Evolutionary conservation across 2,888 invertebrate species (phyloP).

Genomic region (Macrosoma leucophasiata): DNA sequence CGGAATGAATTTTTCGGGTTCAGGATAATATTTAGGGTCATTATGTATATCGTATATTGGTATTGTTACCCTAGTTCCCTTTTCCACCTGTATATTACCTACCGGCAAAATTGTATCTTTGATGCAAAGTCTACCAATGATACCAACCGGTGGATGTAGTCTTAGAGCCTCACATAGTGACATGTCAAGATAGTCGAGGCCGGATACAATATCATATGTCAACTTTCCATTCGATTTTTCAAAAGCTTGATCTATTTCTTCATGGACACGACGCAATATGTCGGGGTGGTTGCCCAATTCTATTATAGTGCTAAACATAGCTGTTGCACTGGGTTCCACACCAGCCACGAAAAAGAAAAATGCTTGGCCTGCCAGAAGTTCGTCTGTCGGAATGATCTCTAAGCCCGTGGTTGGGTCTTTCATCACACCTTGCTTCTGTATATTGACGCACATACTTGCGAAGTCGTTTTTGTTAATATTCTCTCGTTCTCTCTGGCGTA

Average conservation of each 20-base stretch:
- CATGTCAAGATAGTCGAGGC: conserved; percentile 42
- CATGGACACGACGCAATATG: conserved; percentile 36
- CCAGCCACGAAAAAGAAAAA: too few relatives aligned
- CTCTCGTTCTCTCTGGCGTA: too few relatives aligned
- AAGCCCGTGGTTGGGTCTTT: too few relatives aligned
- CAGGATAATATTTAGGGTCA: conserved; percentile 50
- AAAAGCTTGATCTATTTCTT: conserved; percentile 41
- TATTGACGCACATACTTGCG: too few relatives aligned
- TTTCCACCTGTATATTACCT: conserved; percentile 41
- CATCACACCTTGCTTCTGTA: too few relatives aligned
- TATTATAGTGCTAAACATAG: too few relatives aligned
- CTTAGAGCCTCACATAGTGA: conserved; percentile 39
- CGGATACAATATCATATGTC: conserved; percentile 34
- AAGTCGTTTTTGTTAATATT: too few relatives aligned
- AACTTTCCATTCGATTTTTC: conserved; percentile 31
- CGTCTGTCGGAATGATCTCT: too few relatives aligned
- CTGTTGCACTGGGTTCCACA: too few relatives aligned
- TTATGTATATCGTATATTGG: conserved; percentile 47
- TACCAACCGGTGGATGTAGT: conserved; percentile 42
- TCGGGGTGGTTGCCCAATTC: conserved; percentile 45
- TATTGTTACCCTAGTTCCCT: conserved; percentile 38
- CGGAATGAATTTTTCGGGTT: conserved; percentile 58
- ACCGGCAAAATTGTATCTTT: conserved; percentile 40
- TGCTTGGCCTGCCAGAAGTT: too few relatives aligned
- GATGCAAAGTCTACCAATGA: conserved; percentile 34